phyloP scores from a whole-genome alignment of 2,797 vertebrate species.

The Anguilla megastoma region DNA sequence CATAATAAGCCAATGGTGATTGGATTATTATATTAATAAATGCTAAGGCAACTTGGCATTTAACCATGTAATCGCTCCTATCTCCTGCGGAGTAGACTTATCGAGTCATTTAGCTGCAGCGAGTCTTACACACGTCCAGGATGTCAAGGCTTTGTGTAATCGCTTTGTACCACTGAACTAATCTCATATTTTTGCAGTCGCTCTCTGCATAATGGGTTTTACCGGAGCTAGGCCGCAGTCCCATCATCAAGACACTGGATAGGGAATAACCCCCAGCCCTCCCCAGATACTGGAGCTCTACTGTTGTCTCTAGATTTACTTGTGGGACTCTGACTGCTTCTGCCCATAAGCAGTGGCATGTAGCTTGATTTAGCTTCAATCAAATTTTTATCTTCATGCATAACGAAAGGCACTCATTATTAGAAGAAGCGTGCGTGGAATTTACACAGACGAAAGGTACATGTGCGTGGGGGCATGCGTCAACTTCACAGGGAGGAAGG shows the following conservation, averaged over 20 bases:
- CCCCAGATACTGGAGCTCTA: constrained; percentile 67
- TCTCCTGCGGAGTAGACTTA: background rate
- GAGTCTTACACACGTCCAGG: background rate
- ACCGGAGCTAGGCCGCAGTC: constrained; percentile 69
- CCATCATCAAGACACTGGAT: constrained; percentile 66
- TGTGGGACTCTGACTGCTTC: constrained; percentile 62
- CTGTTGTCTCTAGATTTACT: constrained; percentile 74
- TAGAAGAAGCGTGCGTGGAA: constrained; percentile 64
- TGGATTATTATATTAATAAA: background rate
- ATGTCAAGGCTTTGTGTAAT: background rate
- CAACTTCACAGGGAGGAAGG: constrained; percentile 1
- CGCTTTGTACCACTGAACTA: constrained; percentile 1
- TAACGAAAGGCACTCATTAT: constrained; percentile 64
- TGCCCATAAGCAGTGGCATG: constrained; percentile 70
- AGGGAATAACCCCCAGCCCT: constrained; percentile 70
- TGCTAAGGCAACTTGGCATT: background rate
- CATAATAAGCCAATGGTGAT: background rate
- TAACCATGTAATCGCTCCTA: background rate
- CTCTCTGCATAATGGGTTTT: constrained; percentile 61
- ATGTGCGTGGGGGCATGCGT: background rate
- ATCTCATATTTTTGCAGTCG: background rate
- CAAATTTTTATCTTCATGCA: constrained; percentile 68
- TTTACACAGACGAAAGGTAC: constrained; percentile 22
- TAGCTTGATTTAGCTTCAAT: constrained; percentile 70
- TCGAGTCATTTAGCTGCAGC: background rate